These are phyloP conservation scores for Polydrusus pterygomalis DNA, from an alignment of 2,888 invertebrate species.

Conservation along the genomic window DNA sequence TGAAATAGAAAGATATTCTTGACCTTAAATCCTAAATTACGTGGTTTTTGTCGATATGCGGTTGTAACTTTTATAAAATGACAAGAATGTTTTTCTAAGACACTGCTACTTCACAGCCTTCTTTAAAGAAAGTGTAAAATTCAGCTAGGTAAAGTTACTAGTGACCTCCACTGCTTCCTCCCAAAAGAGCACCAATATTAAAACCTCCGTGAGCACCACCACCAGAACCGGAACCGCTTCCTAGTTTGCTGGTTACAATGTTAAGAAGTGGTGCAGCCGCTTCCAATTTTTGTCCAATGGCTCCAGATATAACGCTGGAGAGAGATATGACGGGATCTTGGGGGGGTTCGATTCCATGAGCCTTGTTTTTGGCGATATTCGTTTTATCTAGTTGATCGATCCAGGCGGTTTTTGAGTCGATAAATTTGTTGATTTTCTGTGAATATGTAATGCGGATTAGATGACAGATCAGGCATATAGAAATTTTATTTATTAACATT, in stretches of 20 bases:
- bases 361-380: constrained; percentile 85
- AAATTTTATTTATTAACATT: no score
- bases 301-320: constrained; percentile 80
- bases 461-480: neutral
- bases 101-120: constrained; percentile 13
- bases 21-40: constrained; percentile 11
- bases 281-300: constrained; percentile 79
- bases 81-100: constrained; percentile 14
- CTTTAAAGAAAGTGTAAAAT: neutral
- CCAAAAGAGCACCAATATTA: constrained; percentile 73
- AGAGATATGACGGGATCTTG: constrained; percentile 73
- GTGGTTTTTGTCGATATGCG: neutral
- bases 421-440: constrained; percentile 88
- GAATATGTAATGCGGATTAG: constrained; percentile 61
- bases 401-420: constrained; percentile 86
- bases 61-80: no score
- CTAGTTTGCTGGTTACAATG: constrained; percentile 80
- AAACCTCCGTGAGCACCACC: constrained; percentile 73
- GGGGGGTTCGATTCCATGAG: constrained; percentile 83
- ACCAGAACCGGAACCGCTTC: constrained; percentile 71
- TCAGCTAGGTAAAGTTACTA: constrained; percentile 10
- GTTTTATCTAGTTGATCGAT: constrained; percentile 81
- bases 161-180: constrained; percentile 16
- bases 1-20: constrained; percentile 29
- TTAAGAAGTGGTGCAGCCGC: constrained; percentile 76